Evolutionary conservation across 2,797 vertebrate genomes (phyloP), one percentile per base, ranked within the genome.

Genomic region (Erpetoichthys calabaricus): DNA sequence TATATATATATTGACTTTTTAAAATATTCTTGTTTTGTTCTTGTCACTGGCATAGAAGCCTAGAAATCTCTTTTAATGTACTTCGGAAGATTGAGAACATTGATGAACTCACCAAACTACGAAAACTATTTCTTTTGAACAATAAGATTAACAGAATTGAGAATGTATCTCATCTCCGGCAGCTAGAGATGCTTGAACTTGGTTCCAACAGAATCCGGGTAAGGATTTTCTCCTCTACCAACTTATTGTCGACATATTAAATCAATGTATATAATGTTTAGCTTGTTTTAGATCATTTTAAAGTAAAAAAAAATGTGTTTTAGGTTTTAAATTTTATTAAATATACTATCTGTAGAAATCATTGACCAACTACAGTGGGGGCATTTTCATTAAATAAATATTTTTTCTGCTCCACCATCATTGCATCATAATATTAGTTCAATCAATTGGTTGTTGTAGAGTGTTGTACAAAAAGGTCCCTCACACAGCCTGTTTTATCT

Each of bases 121-220:
- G 90, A 70, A 98, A 96, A 60, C 91, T 99, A 65, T 99, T 97
- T 75, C 75, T 99, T 65, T 90, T 99, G 70, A 97, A 97, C 80
- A 99, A 99, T 68, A 99, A 99, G 84, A 95, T 99, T 61, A 65
- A 65, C 63, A 85, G 80, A 75, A 92, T 98, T 55, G 77, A 87
- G 70, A 98, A 91, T 67, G 42, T 99, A 60, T 88, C 88, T 60
- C 84, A 73, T 65, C 67, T 98, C 53, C 79, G 80, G n/a, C 67
- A 77, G 67, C 79, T 99, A 54, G 88, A 92, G 64, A 94, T 97
- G 92, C 77, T 99, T 59, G 96, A 99, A 75, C 77, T 99, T 72
- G 96, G 94, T 45, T 99, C 96, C 45, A 99, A 99, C 70, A 89
- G 94, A 55, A 94, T 99, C 62, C 82, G 96, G 87, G 96, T 99